Conservation (phyloP, 2,888 invertebrate species). For the Campoplex nolae region DNA sequence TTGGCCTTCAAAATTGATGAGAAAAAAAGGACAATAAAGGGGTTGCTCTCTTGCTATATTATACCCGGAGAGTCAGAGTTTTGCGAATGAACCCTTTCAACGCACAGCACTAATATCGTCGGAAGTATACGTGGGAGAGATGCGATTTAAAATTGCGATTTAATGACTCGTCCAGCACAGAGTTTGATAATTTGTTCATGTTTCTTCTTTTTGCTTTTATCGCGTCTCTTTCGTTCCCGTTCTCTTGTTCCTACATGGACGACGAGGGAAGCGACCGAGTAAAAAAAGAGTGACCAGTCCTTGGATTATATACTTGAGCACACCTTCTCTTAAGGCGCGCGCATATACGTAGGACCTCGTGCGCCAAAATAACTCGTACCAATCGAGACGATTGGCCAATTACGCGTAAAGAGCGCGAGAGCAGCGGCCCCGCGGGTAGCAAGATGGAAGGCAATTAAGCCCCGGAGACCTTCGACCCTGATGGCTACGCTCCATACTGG, state of each 20-base stretch:
- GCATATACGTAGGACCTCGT: conserved; percentile 70
- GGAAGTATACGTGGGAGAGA: conserved; percentile 63
- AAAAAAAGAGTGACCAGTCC: conserved; percentile 68
- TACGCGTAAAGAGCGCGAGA: conserved; percentile 69
- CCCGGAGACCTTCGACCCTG: conserved; percentile 66
- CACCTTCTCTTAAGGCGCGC: conserved; percentile 69
- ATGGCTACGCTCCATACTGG: conserved; percentile 52
- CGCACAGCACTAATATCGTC: conserved; percentile 29
- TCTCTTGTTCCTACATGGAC: conserved; percentile 37
- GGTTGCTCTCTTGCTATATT: conserved; percentile 25
- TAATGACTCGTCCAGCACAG: conserved; percentile 60
- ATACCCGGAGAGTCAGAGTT: conserved; percentile 24
- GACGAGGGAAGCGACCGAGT: conserved; percentile 36
- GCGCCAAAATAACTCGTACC: conserved; percentile 70
- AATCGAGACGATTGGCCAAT: conserved; percentile 72
- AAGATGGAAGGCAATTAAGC: conserved; percentile 70
- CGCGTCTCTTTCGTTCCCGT: conserved; percentile 27
- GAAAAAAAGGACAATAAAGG: conserved; percentile 41
- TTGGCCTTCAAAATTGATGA: conserved; percentile 46
- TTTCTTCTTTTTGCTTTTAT: conserved; percentile 41
- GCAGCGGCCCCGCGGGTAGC: conserved; percentile 60
- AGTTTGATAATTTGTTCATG: conserved; percentile 65
- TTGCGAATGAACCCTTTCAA: conserved; percentile 15
- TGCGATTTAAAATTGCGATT: conserved; percentile 68
- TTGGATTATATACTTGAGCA: conserved; percentile 67